Evolutionary conservation across 2,113 vertebrate species (phyloP), one percentile per base, ranked within the genome.

Genomic region (Varanus salvator): DNA sequence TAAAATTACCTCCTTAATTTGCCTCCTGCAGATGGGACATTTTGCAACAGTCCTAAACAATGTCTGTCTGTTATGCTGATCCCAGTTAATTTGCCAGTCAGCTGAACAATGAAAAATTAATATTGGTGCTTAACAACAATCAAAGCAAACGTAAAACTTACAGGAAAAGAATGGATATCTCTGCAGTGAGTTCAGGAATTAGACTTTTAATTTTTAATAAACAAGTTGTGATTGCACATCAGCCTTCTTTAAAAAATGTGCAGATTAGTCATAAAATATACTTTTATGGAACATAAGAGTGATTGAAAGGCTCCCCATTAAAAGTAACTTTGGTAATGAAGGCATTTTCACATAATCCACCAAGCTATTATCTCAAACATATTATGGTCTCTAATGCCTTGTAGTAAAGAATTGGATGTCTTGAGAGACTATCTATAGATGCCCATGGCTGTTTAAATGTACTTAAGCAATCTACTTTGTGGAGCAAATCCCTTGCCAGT

Each of bases 211-310:
- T 7, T 23, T 38, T 44, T 76, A 19, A 86, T 38, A 89, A 77
- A 25, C 17, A 86, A 34, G 6, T 17, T n/a, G 6, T n/a, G 0
- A 54, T 88, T 85, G 12, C 76, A 50, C 14, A 2, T 88, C n/a
- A 48, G 38, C 69, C 38, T 29, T 89, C 74, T 34, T 80, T 44
- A 54, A 57, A 48, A 80, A 52, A 77, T 19, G 50, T 27, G 23
- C 44, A 57, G 80, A 23, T 12, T 77, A 23, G 52, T 48, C n/a
- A 68, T 48, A 90, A 69, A 90, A 85, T 3, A 54, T 69, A 34
- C 14, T 92, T 91, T 87, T 83, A 83, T 11, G 74, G 50, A 77
- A n/a, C 87, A 54, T 31, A 81, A 77, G 34, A 44, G 6, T 82
- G 21, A 91, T 69, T 60, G 71, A 86, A 91, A 80, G 29, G 6